Conservation (phyloP, 2,797 vertebrate genomes). For the Lepus townsendii region DNA sequence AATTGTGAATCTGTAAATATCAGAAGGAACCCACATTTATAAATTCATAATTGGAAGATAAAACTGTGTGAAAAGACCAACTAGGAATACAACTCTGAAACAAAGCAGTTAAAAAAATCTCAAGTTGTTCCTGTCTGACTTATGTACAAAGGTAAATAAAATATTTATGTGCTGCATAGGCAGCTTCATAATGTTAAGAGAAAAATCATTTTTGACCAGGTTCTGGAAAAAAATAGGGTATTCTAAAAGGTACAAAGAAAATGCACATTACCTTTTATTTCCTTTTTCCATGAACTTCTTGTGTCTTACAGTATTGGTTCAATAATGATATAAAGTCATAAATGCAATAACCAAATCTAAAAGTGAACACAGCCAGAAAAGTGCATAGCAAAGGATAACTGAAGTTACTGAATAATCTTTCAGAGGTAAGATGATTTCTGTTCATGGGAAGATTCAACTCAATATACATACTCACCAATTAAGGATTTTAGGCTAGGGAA, state of each 20-base stretch:
- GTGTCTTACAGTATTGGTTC: neutral
- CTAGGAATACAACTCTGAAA: conserved; percentile 2
- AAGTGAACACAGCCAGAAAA: neutral
- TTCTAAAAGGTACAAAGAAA: too few species aligned
- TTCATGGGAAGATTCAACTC: neutral
- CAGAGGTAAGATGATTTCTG: neutral
- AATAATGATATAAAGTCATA: conserved; percentile 1
- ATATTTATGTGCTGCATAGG: neutral
- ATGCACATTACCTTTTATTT: too few species aligned
- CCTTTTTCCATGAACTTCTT: too few species aligned
- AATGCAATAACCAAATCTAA: conserved; percentile 29
- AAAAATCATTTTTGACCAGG: conserved; percentile 49
- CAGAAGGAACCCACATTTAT: conserved; percentile 21
- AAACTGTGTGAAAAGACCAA: neutral
- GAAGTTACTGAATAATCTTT: neutral
- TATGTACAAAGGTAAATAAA: conserved; percentile 16
- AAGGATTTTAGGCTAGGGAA: neutral
- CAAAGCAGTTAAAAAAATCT: neutral
- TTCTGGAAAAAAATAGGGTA: conserved; percentile 19
- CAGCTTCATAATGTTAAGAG: neutral
- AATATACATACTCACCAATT: neutral
- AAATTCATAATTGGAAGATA: neutral
- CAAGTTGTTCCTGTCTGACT: neutral
- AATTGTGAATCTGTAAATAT: conserved; percentile 31
- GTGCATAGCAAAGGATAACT: neutral